These are phyloP conservation scores for Paracentrotus lividus DNA, from an alignment of 53 echinoderm and acorn worm species.

Conservation along the genomic window DNA sequence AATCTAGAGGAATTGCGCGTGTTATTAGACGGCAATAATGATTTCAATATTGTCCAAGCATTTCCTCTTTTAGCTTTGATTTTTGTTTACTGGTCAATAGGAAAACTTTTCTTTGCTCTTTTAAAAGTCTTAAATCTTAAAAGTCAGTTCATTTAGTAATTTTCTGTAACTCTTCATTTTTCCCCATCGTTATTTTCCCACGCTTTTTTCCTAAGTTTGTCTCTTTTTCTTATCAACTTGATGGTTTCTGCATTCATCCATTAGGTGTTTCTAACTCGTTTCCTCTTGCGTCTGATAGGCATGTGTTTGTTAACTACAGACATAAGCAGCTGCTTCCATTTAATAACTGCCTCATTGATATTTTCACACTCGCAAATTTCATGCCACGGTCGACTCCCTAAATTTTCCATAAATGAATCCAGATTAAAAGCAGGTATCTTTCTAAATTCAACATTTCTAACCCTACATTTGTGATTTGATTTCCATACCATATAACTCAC, in stretches of 20 bases:
- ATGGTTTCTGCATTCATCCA: background rate
- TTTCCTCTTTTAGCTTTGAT: background rate
- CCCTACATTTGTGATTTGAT: no score
- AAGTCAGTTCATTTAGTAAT: background rate
- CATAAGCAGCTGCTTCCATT: background rate
- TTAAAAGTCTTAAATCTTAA: no score
- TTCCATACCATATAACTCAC: no score
- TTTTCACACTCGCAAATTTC: no score
- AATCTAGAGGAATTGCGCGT: background rate
- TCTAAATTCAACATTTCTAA: no score
- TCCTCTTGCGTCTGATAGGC: background rate
- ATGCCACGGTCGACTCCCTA: no score
- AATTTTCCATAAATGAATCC: no score
- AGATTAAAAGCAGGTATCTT: no score
- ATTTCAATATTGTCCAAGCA: background rate
- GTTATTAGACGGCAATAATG: background rate
- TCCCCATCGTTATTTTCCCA: background rate
- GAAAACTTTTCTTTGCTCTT: background rate
- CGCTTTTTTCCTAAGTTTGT: no score
- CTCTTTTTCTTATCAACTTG: background rate
- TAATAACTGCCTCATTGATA: background rate
- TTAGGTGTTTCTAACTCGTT: background rate
- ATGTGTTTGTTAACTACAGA: background rate
- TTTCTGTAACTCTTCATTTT: background rate
- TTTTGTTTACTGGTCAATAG: background rate